These are phyloP conservation scores for Allygus modestus DNA, from an alignment of 2,888 invertebrate genomes.

Conservation along the genomic window DNA sequence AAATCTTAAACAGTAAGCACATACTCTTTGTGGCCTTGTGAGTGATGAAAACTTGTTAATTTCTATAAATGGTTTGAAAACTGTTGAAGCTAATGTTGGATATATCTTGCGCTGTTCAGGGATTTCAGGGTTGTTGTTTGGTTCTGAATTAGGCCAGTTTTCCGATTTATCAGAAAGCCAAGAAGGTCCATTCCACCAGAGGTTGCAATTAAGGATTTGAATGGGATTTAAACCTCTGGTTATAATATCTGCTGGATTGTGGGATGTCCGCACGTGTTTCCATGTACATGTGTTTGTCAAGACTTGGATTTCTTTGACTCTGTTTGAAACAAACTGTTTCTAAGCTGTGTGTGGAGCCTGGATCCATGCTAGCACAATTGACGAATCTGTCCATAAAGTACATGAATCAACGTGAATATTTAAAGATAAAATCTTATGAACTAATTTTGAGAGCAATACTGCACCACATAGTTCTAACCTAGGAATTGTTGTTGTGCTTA, in stretches of 20 bases:
- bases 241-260: not conserved
- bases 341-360: not conserved
- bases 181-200: constrained; percentile 20
- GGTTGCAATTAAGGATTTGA: not conserved
- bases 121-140: not conserved
- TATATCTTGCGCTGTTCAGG: not conserved
- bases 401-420: not conserved
- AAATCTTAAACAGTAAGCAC: constrained; percentile 6
- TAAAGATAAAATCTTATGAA: not conserved
- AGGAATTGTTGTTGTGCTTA: not conserved
- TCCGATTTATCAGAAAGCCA: not conserved
- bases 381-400: not conserved
- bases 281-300: not conserved
- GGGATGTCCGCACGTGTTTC: not conserved
- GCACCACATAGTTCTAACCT: constrained; percentile 8
- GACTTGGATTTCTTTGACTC: not conserved
- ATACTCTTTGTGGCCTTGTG: not conserved
- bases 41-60: not conserved
- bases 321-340: constrained; percentile 23
- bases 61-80: not conserved
- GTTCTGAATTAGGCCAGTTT: not conserved
- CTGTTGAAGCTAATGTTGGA: not conserved
- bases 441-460: not conserved
- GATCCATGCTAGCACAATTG: not conserved
- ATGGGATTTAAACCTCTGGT: not conserved